A percentile compares a stretch with the other conserved stretches of the same genome.
Evolutionary conservation across 2,113 vertebrate genomes (phyloP).

Genomic region (Amazona guildingii): DNA sequence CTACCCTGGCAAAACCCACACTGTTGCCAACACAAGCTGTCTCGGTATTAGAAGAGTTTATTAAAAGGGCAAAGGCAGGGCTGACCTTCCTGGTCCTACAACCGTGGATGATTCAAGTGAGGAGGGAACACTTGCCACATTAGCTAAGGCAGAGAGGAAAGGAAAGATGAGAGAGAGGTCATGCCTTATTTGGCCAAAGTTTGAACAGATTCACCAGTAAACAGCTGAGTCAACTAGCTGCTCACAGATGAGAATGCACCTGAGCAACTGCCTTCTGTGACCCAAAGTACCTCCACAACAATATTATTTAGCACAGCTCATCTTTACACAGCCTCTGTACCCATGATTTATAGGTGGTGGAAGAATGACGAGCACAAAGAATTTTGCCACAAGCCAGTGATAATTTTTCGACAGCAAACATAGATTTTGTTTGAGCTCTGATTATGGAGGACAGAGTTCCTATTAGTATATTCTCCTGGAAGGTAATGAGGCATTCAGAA

Average conservation of each 20-base stretch:
- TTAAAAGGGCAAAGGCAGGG: neutral
- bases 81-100: accelerated
- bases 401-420: neutral
- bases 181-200: neutral
- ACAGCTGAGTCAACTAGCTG: neutral
- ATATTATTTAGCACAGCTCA: neutral
- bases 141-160: neutral
- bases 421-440: neutral
- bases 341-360: neutral
- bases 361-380: neutral
- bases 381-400: neutral
- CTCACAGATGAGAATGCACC: neutral
- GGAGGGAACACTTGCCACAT: accelerated
- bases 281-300: neutral
- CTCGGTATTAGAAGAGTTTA: neutral
- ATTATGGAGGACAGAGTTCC: neutral
- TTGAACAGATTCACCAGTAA: neutral
- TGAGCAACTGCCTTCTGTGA: neutral
- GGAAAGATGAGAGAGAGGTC: neutral
- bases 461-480: neutral
- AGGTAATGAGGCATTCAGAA: neutral
- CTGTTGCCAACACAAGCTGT: neutral
- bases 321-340: neutral
- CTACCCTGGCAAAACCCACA: neutral
- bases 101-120: neutral